A percentile compares a stretch with the other conserved stretches of the same genome.
Conservation (phyloP, 2,113 vertebrate genomes). For the Prinia subflava region DNA sequence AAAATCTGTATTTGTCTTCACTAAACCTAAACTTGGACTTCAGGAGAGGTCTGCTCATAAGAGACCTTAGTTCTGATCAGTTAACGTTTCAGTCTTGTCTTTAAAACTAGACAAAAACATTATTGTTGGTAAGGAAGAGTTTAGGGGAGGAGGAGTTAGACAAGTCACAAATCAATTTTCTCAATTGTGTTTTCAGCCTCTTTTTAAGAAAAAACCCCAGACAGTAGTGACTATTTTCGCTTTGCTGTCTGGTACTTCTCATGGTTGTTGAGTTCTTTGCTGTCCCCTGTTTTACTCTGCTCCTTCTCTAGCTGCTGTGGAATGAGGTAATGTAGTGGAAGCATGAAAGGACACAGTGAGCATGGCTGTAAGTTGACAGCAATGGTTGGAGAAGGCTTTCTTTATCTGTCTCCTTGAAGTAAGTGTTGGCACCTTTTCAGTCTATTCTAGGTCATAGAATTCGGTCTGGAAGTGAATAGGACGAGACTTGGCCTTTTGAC, state of each 20-base stretch:
- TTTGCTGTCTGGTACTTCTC: not conserved
- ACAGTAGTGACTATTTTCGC: not conserved
- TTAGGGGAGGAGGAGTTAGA: not conserved
- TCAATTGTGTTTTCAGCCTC: not conserved
- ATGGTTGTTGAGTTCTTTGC: not conserved
- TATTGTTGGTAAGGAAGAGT: not conserved
- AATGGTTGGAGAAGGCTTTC: not conserved
- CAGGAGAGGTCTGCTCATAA: not conserved
- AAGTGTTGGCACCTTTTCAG: not conserved
- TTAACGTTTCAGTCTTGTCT: not conserved
- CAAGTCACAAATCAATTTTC: not conserved
- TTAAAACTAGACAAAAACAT: not conserved
- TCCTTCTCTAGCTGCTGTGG: not conserved
- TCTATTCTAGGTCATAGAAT: not conserved
- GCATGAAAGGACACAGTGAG: not conserved
- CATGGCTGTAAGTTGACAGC: not conserved
- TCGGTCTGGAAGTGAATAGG: not conserved
- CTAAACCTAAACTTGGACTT: not conserved
- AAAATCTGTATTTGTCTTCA: not conserved
- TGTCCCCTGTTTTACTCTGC: not conserved
- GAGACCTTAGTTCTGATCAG: not conserved
- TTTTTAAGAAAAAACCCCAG: not conserved
- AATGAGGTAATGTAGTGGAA: not conserved
- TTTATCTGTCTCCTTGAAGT: not conserved
- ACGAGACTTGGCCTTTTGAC: conserved; percentile 10